Conservation (phyloP, 2,888 invertebrate species). For the Philereme transversata region DNA sequence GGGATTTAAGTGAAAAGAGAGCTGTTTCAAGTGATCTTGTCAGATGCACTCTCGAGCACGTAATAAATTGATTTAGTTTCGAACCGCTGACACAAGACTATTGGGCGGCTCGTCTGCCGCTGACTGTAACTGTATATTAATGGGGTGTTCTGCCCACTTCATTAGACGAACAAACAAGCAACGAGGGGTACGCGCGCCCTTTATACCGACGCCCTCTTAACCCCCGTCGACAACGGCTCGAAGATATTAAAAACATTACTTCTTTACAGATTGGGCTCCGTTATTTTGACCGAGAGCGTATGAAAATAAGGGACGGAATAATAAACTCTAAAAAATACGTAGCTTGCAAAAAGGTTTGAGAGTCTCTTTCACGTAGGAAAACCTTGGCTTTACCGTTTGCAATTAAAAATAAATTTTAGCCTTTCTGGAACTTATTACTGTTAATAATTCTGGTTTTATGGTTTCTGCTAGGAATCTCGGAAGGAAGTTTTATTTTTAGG, state of each 20-base stretch:
- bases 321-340: slow-evolving; percentile 44
- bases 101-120: slow-evolving; percentile 48
- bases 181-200: slow-evolving; percentile 58
- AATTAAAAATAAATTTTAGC: slow-evolving; percentile 35
- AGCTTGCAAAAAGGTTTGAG: slow-evolving; percentile 41
- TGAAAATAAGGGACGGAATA: slow-evolving; percentile 46
- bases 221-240: slow-evolving; percentile 47
- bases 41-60: slow-evolving; percentile 32
- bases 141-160: slow-evolving; percentile 72
- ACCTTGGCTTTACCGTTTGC: slow-evolving; percentile 34
- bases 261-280: slow-evolving; percentile 43
- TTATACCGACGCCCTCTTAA: slow-evolving; percentile 70
- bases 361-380: slow-evolving; percentile 36
- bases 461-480: slow-evolving; percentile 2
- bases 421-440: slow-evolving; percentile 28
- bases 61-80: slow-evolving; percentile 38
- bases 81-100: slow-evolving; percentile 42
- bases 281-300: slow-evolving; percentile 48
- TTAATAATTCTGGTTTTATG: slow-evolving; percentile 17
- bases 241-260: slow-evolving; percentile 50
- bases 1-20: slow-evolving; percentile 13
- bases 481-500: slow-evolving; percentile 14
- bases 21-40: slow-evolving; percentile 20
- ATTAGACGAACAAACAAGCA: slow-evolving; percentile 77
- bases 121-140: slow-evolving; percentile 71